Base-by-base conservation (phyloP, 2,888 invertebrate species). In the Dendrolimus pini region DNA sequence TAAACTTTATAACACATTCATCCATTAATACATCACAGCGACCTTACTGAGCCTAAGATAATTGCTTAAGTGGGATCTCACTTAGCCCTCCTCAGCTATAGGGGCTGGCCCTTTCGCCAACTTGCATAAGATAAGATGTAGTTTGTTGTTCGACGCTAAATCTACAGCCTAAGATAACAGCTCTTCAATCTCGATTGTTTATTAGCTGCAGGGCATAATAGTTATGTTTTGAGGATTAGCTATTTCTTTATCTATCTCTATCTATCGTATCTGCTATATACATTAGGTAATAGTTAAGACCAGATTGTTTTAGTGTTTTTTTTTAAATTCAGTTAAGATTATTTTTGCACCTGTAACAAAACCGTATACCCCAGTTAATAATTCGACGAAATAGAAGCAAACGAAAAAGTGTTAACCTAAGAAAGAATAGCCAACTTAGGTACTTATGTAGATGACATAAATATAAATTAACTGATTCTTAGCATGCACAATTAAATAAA, bases 131-230 rank as follows among this genome's bases (percentile, higher is more conserved):
- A 81, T 83, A 83, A 82, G 80, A 71, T 55, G 71, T 69, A 74
- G 75, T 75, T 75, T 77, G 75, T 75, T 78, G 75, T 77, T 76
- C 64, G 60, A 67, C 56, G 63, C 63, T 66, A 74, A 79, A 82
- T 77, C 81, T 78, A 73, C 77, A 71, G 68, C 78, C 75, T 77
- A 80, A 78, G 82, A 83, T 83, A 82, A 82, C 80, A 79, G 65
- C 68, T 61, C 10, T 18, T 9, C 18, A 54, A 18, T 54, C 30
- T 30, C n/a, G 9, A 12, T 14, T 47, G 47, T 47, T 47, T 47
- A 12, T 47, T 47, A 62, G 56, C 60, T 62, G 56, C 12, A 52
- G n/a, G 41, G 9, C 30, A 57, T 53, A 59, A 52, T 55, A 9
- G 47, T 10, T 9, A 30, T 12, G 41, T 55, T 47, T 47, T 54